Conservation (phyloP, 2,797 vertebrate species). For the Glossophaga mutica region DNA sequence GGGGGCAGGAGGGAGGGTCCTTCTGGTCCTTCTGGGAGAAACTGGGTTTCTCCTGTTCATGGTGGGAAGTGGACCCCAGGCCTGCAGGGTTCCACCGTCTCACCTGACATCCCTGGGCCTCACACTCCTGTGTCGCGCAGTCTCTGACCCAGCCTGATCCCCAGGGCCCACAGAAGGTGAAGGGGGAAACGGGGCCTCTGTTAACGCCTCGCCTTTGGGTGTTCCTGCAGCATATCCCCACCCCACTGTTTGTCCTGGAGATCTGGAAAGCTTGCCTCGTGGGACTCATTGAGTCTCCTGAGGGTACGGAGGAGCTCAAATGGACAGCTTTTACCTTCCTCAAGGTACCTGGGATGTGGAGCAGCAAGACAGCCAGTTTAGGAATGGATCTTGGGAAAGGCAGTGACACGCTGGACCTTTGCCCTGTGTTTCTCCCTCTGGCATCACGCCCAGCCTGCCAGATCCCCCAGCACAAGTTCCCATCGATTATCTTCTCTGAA, state of each 20-base stretch:
- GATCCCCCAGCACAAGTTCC: not conserved
- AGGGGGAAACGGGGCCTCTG: not conserved
- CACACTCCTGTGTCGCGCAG: not conserved
- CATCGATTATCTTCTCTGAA: not conserved
- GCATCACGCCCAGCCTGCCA: not conserved
- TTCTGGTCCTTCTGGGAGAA: not conserved
- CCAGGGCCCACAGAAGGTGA: not conserved
- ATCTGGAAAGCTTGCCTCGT: conserved; percentile 99
- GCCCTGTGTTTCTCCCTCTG: not conserved
- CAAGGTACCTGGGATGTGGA: conserved; percentile 83
- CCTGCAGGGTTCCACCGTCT: not conserved
- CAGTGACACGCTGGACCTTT: not conserved
- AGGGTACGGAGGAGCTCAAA: conserved; percentile 97
- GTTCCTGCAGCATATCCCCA: conserved; percentile 88
- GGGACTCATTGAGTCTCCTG: conserved; percentile 97
- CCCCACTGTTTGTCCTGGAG: conserved; percentile 93
- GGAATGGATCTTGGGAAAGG: not conserved
- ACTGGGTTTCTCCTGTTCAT: not conserved
- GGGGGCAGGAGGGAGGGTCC: not conserved
- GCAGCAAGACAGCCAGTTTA: not conserved
- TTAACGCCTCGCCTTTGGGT: not conserved
- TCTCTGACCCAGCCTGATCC: not conserved
- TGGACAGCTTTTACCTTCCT: conserved; percentile 99
- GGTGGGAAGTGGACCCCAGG: not conserved
- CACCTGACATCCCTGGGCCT: not conserved